Evolutionary conservation across 2,888 invertebrate species (phyloP).

Genomic region (Cheilosia vulpina): DNA sequence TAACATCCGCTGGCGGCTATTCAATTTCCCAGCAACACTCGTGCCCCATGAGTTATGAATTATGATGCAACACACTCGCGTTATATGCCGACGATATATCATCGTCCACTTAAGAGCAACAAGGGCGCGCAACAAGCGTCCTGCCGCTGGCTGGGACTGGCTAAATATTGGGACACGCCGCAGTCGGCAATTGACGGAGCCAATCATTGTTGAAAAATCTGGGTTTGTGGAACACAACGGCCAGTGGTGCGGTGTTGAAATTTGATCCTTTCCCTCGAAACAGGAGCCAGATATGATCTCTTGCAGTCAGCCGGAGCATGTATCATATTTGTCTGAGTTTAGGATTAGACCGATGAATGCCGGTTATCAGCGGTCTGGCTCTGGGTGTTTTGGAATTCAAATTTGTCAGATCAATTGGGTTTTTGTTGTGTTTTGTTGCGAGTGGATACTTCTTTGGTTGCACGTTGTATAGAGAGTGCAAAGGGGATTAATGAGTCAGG

Average conservation of each 20-base stretch:
- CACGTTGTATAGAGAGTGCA: too few relatives aligned
- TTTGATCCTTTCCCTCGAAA: slow-evolving; percentile 61
- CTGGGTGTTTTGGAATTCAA: neutral
- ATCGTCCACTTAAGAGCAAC: slow-evolving; percentile 54
- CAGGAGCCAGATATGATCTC: slow-evolving; percentile 60
- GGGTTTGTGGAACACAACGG: slow-evolving; percentile 55
- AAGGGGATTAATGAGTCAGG: slow-evolving; percentile 44
- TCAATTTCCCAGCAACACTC: slow-evolving; percentile 36
- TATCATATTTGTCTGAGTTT: slow-evolving; percentile 58
- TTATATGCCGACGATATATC: slow-evolving; percentile 40
- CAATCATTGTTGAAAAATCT: slow-evolving; percentile 56
- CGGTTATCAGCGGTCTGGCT: neutral
- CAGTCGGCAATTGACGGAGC: slow-evolving; percentile 12
- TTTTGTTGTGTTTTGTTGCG: neutral
- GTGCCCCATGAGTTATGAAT: slow-evolving; percentile 58
- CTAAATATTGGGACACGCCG: slow-evolving; percentile 13
- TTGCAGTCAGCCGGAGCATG: neutral
- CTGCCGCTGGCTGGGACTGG: slow-evolving; percentile 21
- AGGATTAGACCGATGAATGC: slow-evolving; percentile 38
- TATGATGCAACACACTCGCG: slow-evolving; percentile 37
- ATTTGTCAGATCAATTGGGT: slow-evolving; percentile 27
- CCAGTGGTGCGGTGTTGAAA: slow-evolving; percentile 29
- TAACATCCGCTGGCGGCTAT: slow-evolving; percentile 68
- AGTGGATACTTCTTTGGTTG: slow-evolving; percentile 18
- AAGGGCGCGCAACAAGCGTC: slow-evolving; percentile 54